Percentiles rank a stretch among this genome's conserved stretches.
Evolutionary conservation across 2,113 vertebrate species (phyloP).

Genomic region (Zapus hudsonius): DNA sequence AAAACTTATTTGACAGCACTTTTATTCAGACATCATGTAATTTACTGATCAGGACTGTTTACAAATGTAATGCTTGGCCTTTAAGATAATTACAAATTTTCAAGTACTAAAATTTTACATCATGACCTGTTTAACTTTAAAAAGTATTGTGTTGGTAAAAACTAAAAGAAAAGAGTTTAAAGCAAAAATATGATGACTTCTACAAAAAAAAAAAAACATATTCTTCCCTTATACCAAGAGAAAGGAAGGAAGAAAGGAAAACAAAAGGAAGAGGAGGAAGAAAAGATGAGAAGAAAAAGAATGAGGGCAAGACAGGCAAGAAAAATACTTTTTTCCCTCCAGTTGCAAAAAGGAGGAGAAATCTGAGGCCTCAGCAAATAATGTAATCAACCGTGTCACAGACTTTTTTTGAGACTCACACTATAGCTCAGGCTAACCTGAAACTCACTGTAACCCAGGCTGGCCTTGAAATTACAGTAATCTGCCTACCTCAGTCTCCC

Average conservation of each 20-base stretch:
- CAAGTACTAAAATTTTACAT: too few relatives aligned
- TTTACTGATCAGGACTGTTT: constrained; percentile 84
- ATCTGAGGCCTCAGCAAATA: constrained; percentile 82
- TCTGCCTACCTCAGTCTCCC: too few relatives aligned
- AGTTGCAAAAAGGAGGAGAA: constrained; percentile 84
- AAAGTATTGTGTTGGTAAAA: constrained; percentile 81
- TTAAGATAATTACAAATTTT: constrained; percentile 87
- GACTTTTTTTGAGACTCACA: too few relatives aligned
- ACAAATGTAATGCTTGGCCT: constrained; percentile 87
- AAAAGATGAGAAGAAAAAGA: neutral
- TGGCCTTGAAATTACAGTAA: too few relatives aligned
- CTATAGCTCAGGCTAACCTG: too few relatives aligned
- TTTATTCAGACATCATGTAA: constrained; percentile 84
- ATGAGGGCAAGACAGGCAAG: constrained; percentile 60
- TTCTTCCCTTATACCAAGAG: constrained; percentile 55
- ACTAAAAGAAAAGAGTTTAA: constrained; percentile 82
- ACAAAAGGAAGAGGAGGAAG: neutral
- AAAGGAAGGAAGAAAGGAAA: neutral
- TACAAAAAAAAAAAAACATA: constrained; percentile 84
- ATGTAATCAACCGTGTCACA: constrained; percentile 81
- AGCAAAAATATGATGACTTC: constrained; percentile 85
- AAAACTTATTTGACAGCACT: constrained; percentile 89
- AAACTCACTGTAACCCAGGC: too few relatives aligned
- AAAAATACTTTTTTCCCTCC: constrained; percentile 63
- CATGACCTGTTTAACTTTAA: constrained; percentile 83